Evolutionary conservation across 1,140 invertebrate species (phyloP), one percentile per base, ranked within the genome.

Genomic region (Lasioglossum baleicum): DNA sequence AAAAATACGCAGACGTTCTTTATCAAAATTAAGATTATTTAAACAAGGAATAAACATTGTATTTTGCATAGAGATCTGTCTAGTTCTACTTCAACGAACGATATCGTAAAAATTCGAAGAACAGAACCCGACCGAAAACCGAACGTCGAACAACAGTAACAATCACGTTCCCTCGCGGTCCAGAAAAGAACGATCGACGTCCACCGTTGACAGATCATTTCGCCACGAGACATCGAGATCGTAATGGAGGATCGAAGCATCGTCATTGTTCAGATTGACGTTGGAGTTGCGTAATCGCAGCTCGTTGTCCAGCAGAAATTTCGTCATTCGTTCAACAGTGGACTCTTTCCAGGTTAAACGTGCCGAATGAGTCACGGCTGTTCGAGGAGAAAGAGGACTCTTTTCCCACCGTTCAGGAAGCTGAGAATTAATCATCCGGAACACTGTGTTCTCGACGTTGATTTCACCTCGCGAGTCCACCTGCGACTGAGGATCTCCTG

Each of bases 291-390:
- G 64, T 26, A 80, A 80, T 22, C 44, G 22, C 15, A 22, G 44
- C 42, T 64, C 58, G 44, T 48, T 66, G 76, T 66, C 48, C 69
- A 31, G 63, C 35, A 35, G 44, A 42, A 67, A 74, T 80, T 80
- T 80, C 77, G 71, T 66, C 76, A 79, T 70, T 44, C 53, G 65
- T 53, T 56, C 53, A 51, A 4, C 26, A 26, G 53, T 74, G 44
- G 13, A 48, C 13, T 8, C 13, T 8, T 8, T 48, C 77, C 63
- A 31, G 31, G 63, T 67, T 66, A 74, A 80, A 66, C 71, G 64
- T 51, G 26, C 77, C 51, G 63, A 35, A 51, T 67, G 77, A 80
- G 77, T 80, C 77, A 74, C 70, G 10, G 69, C 20, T 22, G 58
- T 6, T 11, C 44, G 7, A 48, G 44, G 67, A 69, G 67, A 69